phyloP scores from a whole-genome alignment of 1,140 invertebrate genomes.

The Drosophila sulfurigaster region DNA sequence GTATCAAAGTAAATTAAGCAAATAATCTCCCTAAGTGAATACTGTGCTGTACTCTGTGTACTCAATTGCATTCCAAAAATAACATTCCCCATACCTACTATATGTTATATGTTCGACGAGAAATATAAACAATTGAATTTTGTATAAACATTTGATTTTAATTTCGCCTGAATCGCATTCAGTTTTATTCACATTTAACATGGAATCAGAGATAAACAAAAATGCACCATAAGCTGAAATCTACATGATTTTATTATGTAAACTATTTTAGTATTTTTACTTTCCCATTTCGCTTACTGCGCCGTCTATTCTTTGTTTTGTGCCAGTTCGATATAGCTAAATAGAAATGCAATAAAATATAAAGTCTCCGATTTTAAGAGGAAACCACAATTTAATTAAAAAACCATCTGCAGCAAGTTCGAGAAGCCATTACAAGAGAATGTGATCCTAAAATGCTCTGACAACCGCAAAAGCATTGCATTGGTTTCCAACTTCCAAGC shows the following conservation, averaged over 20 bases:
- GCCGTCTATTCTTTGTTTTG: not conserved
- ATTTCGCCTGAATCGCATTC: not conserved
- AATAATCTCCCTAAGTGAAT: constrained; percentile 4
- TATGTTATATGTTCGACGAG: not conserved
- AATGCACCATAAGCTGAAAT: not conserved
- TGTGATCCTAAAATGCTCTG: not conserved
- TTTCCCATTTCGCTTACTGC: not conserved
- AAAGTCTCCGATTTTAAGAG: not conserved
- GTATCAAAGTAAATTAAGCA: constrained; percentile 23
- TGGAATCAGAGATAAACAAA: not conserved
- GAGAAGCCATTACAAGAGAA: constrained; percentile 13
- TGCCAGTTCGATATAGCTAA: not conserved
- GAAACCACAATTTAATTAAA: constrained; percentile 13
- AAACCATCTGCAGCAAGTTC: constrained; percentile 2
- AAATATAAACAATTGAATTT: not conserved
- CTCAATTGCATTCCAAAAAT: constrained; percentile 20
- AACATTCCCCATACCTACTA: not conserved
- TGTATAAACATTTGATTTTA: constrained; percentile 7
- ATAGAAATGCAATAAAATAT: not conserved
- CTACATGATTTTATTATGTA: not conserved
- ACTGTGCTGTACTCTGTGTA: not conserved
- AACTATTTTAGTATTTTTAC: not conserved
- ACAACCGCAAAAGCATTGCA: constrained; percentile 24
- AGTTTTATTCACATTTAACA: not conserved
- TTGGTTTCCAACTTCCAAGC: not conserved